Evolutionary conservation across 1,140 invertebrate species (phyloP).

Genomic region (Nautilus pompilius): DNA sequence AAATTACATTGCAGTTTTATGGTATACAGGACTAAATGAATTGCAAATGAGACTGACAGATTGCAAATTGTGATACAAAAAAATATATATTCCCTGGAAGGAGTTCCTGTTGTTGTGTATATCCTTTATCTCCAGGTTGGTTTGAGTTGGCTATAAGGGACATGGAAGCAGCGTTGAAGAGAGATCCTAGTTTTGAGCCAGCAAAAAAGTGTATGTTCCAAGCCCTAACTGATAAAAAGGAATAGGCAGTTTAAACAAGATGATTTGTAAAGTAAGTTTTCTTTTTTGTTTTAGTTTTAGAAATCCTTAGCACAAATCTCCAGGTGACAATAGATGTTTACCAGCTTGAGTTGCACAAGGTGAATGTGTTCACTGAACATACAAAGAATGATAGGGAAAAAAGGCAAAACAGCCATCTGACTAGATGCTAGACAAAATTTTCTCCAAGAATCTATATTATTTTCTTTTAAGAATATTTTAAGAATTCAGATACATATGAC

Average conservation of each 20-base stretch:
- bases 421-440: too few species aligned
- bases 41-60: too few species aligned
- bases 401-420: slow-evolving; percentile 9
- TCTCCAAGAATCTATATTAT: too few species aligned
- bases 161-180: slow-evolving; percentile 36
- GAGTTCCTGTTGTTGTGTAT: too few species aligned
- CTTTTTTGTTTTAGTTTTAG: not conserved
- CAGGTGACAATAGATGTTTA: not conserved
- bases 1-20: too few species aligned
- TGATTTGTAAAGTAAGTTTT: not conserved
- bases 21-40: too few species aligned
- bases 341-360: not conserved
- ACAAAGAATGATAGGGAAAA: not conserved
- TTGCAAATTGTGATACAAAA: too few species aligned
- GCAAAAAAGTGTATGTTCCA: slow-evolving; percentile 24
- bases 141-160: slow-evolving; percentile 50
- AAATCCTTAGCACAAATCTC: too few species aligned
- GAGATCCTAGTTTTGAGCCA: slow-evolving; percentile 37
- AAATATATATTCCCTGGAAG: too few species aligned
- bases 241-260: not conserved
- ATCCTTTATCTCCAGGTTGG: slow-evolving; percentile 23
- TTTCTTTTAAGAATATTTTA: too few species aligned
- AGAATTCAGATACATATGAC: too few species aligned
- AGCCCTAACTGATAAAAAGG: slow-evolving; percentile 4
- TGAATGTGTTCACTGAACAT: not conserved